phyloP scores from a whole-genome alignment of 2,888 invertebrate genomes.

The Caenorhabditis sp. region DNA sequence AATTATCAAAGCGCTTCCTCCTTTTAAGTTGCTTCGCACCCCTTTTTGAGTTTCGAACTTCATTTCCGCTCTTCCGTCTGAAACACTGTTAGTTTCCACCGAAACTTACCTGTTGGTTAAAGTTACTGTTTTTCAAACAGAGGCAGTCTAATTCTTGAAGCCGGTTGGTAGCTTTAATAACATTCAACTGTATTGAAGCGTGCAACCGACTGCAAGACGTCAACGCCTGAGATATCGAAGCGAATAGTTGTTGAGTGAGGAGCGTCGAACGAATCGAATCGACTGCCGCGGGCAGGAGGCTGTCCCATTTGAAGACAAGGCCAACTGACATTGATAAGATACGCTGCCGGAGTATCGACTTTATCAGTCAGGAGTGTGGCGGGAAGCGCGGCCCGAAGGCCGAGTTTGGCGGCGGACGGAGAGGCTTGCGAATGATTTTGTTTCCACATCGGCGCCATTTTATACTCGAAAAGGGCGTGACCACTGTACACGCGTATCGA shows the following conservation, averaged over 20 bases:
- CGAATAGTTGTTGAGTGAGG: neutral
- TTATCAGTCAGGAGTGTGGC: conserved; percentile 26
- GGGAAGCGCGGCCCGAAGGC: conserved; percentile 11
- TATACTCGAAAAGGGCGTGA: conserved; percentile 45
- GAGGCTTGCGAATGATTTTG: conserved; percentile 8
- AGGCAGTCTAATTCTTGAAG: conserved; percentile 22
- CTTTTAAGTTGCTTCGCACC: too few species aligned
- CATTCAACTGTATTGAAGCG: conserved; percentile 41
- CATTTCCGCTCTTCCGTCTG: too few species aligned
- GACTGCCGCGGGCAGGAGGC: neutral
- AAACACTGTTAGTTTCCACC: neutral
- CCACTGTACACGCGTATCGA: conserved; percentile 3
- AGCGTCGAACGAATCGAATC: neutral
- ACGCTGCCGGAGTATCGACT: conserved; percentile 15
- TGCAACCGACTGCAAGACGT: conserved; percentile 43
- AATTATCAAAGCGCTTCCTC: too few species aligned
- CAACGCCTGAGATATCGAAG: neutral
- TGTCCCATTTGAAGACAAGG: conserved; percentile 5
- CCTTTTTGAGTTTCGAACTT: too few species aligned
- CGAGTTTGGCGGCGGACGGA: neutral
- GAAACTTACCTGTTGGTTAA: too few species aligned
- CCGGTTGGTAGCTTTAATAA: conserved; percentile 55
- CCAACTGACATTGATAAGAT: conserved; percentile 30
- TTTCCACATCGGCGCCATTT: conserved; percentile 33
- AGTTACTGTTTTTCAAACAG: neutral